Base-by-base conservation (phyloP, 2,113 vertebrate genomes). In the Rhinopomastus cyanomelas region DNA sequence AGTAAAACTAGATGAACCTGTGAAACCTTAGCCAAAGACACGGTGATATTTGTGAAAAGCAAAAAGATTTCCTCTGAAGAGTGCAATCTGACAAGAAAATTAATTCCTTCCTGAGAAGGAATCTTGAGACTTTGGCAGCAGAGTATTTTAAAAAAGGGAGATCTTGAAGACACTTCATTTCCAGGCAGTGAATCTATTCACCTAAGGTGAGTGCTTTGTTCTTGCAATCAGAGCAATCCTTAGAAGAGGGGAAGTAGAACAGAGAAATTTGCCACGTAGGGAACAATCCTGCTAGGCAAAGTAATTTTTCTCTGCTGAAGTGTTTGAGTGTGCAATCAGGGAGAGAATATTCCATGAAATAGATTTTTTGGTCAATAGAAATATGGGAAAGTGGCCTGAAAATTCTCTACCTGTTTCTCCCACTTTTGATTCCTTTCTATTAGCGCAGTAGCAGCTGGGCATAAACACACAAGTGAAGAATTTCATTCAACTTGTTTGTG, bases 161-260 rank as follows among this genome's bases (percentile, higher is more conserved):
- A 68, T 86, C 53, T 81, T 86, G 76, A 78, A 78, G 77, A n/a
- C 62, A 30, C 51, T 89, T 92, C 34, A 52, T 89, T 94, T 83
- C 36, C 80, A 88, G 90, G 44, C 72, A 65, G 57, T 57, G 60
- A 87, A 72, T 88, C n/a, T 71, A 3, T 81, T 92, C 80, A 84
- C 51, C 57, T 68, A 51, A 36, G 65, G 39, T 5, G 34, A 74
- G 44, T 44, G 80, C 44, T 91, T 86, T 88, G 85, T 93, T 87
- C 91, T 82, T 88, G 74, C 89, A 86, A 51, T 91, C 87, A 89
- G 30, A 77, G 39, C 49, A 78, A 34, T 81, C 77, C 80, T 49
- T 29, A 61, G 36, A 59, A 69, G 9, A 8, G 32, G 34, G 7
- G 3, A 55, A 57, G 79, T n/a, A 65, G 57, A 83, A 87, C 65